Evolutionary conservation across 2,113 vertebrate genomes (phyloP).

Genomic region (Rallus limicola): DNA sequence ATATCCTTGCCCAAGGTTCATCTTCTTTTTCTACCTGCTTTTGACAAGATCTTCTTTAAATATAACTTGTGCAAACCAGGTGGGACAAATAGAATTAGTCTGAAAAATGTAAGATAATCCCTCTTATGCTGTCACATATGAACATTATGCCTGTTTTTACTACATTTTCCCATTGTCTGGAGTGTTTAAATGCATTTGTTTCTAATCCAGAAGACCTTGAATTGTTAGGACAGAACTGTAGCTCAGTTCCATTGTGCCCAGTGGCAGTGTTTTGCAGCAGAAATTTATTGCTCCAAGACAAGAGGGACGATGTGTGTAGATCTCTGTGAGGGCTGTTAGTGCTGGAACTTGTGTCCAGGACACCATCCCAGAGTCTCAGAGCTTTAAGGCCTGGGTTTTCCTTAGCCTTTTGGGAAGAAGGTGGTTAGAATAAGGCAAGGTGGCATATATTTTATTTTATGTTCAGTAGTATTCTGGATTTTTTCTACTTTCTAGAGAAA

Average conservation of each 20-base stretch:
- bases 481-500: background rate
- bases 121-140: fast-evolving
- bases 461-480: background rate
- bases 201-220: background rate
- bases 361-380: background rate
- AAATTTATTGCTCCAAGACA: background rate
- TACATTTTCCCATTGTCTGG: background rate
- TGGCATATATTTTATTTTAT: background rate
- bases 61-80: background rate
- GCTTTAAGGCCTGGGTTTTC: background rate
- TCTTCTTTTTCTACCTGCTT: background rate
- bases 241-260: background rate
- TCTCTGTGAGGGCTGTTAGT: background rate
- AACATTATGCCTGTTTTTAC: background rate
- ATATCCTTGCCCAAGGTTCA: background rate
- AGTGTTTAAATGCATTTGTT: background rate
- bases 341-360: background rate
- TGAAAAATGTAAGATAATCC: background rate
- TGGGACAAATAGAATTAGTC: background rate
- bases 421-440: background rate
- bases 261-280: background rate
- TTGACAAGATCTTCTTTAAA: background rate
- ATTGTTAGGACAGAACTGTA: background rate
- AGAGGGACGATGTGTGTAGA: background rate
- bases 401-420: background rate